Base-by-base conservation (phyloP, 2,113 vertebrate species). In the Dinomys branickii region DNA sequence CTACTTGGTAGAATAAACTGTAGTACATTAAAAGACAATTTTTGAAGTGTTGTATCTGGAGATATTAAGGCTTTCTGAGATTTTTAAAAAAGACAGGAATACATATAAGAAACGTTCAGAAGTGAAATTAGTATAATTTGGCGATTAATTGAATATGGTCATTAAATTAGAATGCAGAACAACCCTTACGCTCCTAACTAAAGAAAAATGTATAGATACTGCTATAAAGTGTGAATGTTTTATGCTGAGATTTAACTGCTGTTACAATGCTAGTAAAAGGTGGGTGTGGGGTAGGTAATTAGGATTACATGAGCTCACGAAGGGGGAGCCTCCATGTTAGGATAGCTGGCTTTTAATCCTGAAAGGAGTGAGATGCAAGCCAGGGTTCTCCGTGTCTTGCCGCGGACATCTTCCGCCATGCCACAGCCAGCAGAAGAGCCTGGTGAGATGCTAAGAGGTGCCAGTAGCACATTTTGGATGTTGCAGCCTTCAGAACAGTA, bases 121-220 rank as follows among this genome's bases (percentile, higher is more conserved):
- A 67, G 52, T 41, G 78, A 16, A 84, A 90, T 73, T 58, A 95
- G 67, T 33, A 90, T 58, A 71, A 84, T 91, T 75, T 83, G 22
- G 35, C 33, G 26, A 56, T 28, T 88, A 44, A 52, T 19, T 91
- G n/a, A 50, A 85, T 14, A 33, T 20, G 26, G 38, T 9, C 47
- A 58, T 84, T 77, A 81, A 92, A 38, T 82, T 95, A 85, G 28
- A 50, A 91, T 5, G 10, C 7, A 78, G 50, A 86, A 35, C 20
- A 56, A 84, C 65, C 78, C 67, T 96, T 61, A 41, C 16, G 9
- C 22, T 91, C 12, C 22, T 88, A 38, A 24, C 81, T 65, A 22
- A 73, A 65, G 41, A 17, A 17, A 81, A 80, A 63, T 20, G 0
- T 19, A 44, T 19, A 85, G 47, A 11, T 28, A 3, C n/a, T 35